Conservation (phyloP, 1,140 invertebrate genomes). For the Acromyrmex echinatior region DNA sequence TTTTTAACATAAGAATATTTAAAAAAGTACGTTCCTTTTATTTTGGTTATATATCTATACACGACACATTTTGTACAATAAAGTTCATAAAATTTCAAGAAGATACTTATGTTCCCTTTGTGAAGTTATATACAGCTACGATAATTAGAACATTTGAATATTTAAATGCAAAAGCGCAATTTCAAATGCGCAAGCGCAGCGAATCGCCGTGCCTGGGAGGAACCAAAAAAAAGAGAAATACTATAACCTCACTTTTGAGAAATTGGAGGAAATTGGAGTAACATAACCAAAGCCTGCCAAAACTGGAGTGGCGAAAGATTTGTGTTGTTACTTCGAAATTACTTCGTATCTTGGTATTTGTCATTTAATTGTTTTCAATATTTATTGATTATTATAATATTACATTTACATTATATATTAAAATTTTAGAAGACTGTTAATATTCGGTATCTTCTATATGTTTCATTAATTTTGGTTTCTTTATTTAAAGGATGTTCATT, state of each 20-base stretch:
- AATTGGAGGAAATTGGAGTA: background rate
- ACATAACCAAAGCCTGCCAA: background rate
- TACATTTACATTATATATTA: background rate
- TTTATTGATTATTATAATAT: background rate
- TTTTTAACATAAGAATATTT: background rate
- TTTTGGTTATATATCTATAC: background rate
- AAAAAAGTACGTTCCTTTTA: background rate
- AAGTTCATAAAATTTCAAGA: background rate
- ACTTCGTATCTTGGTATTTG: slow-evolving; percentile 8
- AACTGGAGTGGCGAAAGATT: background rate
- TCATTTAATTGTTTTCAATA: slow-evolving; percentile 8
- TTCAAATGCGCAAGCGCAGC: background rate
- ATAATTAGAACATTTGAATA: background rate
- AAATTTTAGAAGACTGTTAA: background rate
- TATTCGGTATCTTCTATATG: background rate
- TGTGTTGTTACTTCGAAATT: background rate
- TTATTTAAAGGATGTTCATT: background rate
- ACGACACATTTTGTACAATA: background rate
- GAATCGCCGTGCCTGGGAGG: background rate
- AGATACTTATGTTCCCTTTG: background rate
- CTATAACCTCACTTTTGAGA: background rate
- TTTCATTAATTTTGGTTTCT: background rate
- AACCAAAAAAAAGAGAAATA: no score
- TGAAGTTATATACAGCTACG: background rate
- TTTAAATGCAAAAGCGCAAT: background rate